phyloP scores from a whole-genome alignment of 35 echinoderm and acorn worm species.

The Patiria miniata region DNA sequence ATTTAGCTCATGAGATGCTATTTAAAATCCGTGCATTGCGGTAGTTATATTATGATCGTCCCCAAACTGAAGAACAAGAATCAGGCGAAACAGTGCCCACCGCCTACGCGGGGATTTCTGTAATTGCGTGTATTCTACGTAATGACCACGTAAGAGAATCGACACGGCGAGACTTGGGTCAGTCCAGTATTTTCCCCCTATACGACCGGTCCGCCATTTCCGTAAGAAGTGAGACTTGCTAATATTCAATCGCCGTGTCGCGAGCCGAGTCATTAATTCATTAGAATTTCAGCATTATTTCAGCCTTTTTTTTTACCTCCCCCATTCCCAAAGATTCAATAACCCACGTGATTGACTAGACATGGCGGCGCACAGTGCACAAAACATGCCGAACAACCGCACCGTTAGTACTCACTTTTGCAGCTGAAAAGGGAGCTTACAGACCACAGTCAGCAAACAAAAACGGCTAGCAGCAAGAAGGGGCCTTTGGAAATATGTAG shows the following conservation, averaged over 20 bases:
- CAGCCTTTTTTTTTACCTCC: slow-evolving; percentile 37
- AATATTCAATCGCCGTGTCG: slow-evolving; percentile 55
- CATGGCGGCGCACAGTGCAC: slow-evolving; percentile 36
- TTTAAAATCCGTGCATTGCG: slow-evolving; percentile 65
- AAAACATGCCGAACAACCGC: slow-evolving; percentile 10
- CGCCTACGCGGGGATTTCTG: slow-evolving; percentile 60
- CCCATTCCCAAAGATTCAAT: slow-evolving; percentile 27
- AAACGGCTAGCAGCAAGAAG: background rate
- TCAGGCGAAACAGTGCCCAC: slow-evolving; percentile 50
- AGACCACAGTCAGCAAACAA: background rate
- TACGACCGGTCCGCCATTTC: background rate
- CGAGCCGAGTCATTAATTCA: slow-evolving; percentile 48
- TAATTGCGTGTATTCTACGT: slow-evolving; percentile 62
- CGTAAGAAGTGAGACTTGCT: background rate
- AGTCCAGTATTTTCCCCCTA: slow-evolving; percentile 8
- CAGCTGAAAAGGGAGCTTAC: slow-evolving; percentile 13
- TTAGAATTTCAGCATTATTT: slow-evolving; percentile 56
- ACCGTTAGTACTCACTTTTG: slow-evolving; percentile 2
- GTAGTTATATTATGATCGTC: slow-evolving; percentile 62
- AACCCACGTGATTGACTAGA: slow-evolving; percentile 45
- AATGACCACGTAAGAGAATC: slow-evolving; percentile 72
- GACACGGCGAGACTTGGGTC: slow-evolving; percentile 14
- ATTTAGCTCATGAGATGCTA: slow-evolving; percentile 57
- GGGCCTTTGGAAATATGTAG: background rate
- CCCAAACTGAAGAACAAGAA: slow-evolving; percentile 63